Evolutionary conservation across 2,113 vertebrate species (phyloP).

Genomic region (Nasalis larvatus): DNA sequence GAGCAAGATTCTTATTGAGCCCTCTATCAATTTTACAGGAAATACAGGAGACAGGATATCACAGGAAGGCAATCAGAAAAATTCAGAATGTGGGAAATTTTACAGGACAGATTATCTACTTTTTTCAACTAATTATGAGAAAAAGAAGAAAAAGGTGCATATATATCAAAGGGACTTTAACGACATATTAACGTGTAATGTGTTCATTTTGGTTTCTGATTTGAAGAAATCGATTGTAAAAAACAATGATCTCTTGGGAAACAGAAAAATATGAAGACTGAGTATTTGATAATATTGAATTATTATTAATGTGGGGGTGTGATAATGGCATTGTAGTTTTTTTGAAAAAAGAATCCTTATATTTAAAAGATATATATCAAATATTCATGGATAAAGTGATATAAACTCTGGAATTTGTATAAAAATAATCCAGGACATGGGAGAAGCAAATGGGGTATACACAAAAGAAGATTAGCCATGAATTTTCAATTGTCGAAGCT

Average conservation of each 20-base stretch:
- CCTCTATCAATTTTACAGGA: not conserved
- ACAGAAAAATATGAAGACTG: not conserved
- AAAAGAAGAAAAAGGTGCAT: not conserved
- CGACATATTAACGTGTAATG: not conserved
- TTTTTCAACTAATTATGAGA: not conserved
- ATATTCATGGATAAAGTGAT: not conserved
- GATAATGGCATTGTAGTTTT: not conserved
- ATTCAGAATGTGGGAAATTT: not conserved
- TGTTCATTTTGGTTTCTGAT: not conserved
- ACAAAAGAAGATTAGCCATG: not conserved
- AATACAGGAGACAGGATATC: not conserved
- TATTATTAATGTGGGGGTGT: not conserved
- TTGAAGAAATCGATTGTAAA: not conserved
- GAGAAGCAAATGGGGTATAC: not conserved
- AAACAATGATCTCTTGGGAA: not conserved
- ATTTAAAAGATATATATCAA: not conserved
- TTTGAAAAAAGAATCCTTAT: not conserved
- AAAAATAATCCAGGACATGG: not conserved
- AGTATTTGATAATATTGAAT: not conserved
- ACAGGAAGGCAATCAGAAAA: constrained; percentile 10
- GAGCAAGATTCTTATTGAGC: not conserved
- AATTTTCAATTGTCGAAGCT: not conserved
- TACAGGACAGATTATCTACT: not conserved
- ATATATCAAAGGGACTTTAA: not conserved
- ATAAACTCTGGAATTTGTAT: not conserved